Evolutionary conservation across 2,797 vertebrate species (phyloP), one percentile per base, ranked within the genome.

Genomic region (Rhinophrynus dorsalis): DNA sequence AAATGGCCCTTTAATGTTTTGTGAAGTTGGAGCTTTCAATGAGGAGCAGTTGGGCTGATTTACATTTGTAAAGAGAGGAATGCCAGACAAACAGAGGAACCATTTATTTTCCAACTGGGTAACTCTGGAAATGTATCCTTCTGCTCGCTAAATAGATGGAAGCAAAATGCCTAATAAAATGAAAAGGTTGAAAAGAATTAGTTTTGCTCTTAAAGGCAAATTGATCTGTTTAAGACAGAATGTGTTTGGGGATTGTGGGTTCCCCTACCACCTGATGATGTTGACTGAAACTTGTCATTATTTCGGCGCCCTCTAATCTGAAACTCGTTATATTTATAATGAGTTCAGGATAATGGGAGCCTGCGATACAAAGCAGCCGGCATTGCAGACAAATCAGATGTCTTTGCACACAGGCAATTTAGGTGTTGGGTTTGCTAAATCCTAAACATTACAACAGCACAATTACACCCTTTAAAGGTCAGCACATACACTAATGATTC

Each of bases 71-170:
- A 89, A 89, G 89, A 88, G 79, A 84, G 88, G 85, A 87, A 91
- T 86, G 83, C 83, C 85, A 84, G 86, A 88, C 85, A 89, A 89
- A 90, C 80, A 86, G 81, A 77, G 76, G 86, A 83, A 78, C 83
- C 84, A 86, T 88, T 90, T 89, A 89, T 89, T 90, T 90, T 88
- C 87, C 83, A 90, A 88, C 84, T 75, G 83, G 85, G 84, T 85
- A 87, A 85, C 85, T 90, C 79, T 88, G 85, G 85, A 87, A 88
- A 89, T 90, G 84, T 88, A 89, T 89, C 88, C 84, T 87, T 88
- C 84, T 79, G 80, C 80, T 81, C 77, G 77, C 81, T 87, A 88
- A 86, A 84, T 77, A 87, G 87, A 89, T 84, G 23, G 85, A 85
- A 76, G 69, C 79, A 78, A 86, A 89, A 89, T 79, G 84, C 83